Conservation (phyloP, 2,888 invertebrate species). For the Rapana venosa region DNA sequence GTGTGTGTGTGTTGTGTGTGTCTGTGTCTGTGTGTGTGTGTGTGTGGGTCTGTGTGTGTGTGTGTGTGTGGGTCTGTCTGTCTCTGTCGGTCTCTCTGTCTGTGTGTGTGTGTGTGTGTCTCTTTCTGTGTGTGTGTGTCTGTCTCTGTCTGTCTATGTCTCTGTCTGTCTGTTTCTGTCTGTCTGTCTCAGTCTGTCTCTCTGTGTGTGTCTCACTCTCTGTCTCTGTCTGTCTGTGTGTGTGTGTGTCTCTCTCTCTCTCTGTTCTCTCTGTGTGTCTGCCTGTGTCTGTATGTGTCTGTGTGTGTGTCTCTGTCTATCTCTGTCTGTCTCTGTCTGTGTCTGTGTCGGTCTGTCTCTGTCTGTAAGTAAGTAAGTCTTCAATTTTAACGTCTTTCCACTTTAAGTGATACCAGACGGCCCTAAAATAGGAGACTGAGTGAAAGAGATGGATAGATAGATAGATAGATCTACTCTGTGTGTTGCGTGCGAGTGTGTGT, state of each 20-base stretch:
- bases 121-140: not conserved
- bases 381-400: too few relatives aligned
- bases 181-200: not conserved
- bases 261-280: not conserved
- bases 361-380: too few relatives aligned
- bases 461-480: too few relatives aligned
- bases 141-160: not conserved
- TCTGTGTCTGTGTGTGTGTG: conserved; percentile 8
- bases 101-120: conserved; percentile 7
- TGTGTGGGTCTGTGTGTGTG: conserved; percentile 14
- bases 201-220: conserved; percentile 24
- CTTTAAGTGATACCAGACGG: too few relatives aligned
- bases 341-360: too few relatives aligned
- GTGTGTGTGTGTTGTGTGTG: conserved; percentile 7
- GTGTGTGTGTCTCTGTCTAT: not conserved
- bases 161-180: not conserved
- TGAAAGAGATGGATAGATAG: too few relatives aligned
- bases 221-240: conserved; percentile 18
- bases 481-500: too few relatives aligned
- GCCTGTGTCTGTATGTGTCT: not conserved
- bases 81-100: not conserved
- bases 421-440: too few relatives aligned
- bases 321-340: too few relatives aligned
- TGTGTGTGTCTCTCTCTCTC: conserved; percentile 2
- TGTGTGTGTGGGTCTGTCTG: not conserved